Base-by-base conservation (phyloP, 53 echinoderm and acorn worm genomes). In the Crossaster papposus region DNA sequence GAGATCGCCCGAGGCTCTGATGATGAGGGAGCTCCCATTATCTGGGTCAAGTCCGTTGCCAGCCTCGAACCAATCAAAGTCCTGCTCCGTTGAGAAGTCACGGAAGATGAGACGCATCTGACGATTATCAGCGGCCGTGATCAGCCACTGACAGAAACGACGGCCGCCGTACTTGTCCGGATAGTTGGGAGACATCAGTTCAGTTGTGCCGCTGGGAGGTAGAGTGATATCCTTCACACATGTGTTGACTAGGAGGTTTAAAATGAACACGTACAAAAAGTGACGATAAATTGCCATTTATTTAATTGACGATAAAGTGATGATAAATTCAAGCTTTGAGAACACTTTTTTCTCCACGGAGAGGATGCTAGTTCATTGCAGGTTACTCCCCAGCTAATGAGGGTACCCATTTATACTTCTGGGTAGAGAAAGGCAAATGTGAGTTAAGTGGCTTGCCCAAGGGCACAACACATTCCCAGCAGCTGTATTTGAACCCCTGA, bases 111-210 rank as follows among this genome's bases (percentile, higher is more conserved):
- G 78, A 11, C 95, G 92, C 63, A 96, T 89, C 51, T 84, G 82
- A 36, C 90, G 92, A 1, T 79, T 54, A 13, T 35, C 62, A 0
- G 92, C 64, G 53, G 92, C 91, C 7, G 92, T 71, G 89, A 96
- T 82, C 63, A 96, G 88, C 96, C 96, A 96, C 81, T 91, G 96
- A 65, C 96, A 96, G 94, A 90, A 94, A 20, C 85, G 90, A 7
- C 87, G 90, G 38, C 88, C 38, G 28, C 90, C 91, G 64, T 96
- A 96, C 2, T 79, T 78, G 77, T 89, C 78, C 37, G 96, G 96
- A 86, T 95, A 95, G 86, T 92, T 92, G 36, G 96, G 96, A 0
- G 94, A 93, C 54, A 44, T 58, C 51, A 97, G 81, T 2, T 91
- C 90, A 6, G 89, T 64, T 35, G 90, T 54, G 32, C 94, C 94